These are phyloP conservation scores for Danio choprae DNA, from an alignment of 2,797 vertebrate genomes.

Conservation along the genomic window DNA sequence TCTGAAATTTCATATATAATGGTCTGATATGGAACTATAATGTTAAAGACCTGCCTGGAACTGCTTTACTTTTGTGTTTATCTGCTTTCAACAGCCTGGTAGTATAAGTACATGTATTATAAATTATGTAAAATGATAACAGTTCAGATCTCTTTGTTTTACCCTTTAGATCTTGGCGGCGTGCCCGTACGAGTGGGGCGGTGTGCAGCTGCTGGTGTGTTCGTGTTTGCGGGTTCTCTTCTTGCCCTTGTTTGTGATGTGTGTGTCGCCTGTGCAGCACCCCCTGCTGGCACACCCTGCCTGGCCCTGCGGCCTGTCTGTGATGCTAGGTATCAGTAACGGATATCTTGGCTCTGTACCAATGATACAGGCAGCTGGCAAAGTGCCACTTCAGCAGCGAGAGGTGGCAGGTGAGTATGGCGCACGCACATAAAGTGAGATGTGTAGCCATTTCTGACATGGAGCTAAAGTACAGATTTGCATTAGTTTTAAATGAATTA, in stretches of 20 bases:
- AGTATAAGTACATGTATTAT: too few relatives aligned
- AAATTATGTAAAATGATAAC: too few relatives aligned
- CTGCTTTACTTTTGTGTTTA: too few relatives aligned
- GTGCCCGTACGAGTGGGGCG: slow-evolving; percentile 90
- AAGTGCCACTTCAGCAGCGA: slow-evolving; percentile 89
- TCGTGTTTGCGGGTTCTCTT: slow-evolving; percentile 90
- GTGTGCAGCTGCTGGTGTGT: slow-evolving; percentile 88
- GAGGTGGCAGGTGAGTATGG: slow-evolving; percentile 87
- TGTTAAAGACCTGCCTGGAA: too few relatives aligned
- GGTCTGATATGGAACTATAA: too few relatives aligned
- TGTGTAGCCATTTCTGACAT: not conserved
- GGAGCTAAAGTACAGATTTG: not conserved
- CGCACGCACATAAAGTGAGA: not conserved
- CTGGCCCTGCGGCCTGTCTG: slow-evolving; percentile 94
- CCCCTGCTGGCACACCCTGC: slow-evolving; percentile 90
- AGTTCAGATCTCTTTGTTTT: too few relatives aligned
- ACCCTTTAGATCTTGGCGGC: slow-evolving; percentile 89
- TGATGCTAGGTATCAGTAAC: slow-evolving; percentile 95
- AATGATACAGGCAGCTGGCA: slow-evolving; percentile 94
- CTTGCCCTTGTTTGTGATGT: slow-evolving; percentile 97
- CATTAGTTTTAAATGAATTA: not conserved
- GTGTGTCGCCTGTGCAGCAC: slow-evolving; percentile 84
- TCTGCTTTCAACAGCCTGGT: too few relatives aligned
- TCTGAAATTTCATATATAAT: too few relatives aligned
- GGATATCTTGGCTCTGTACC: slow-evolving; percentile 96